Base-by-base conservation (phyloP, 2,888 invertebrate genomes). In the Caenorhabditis becei region DNA sequence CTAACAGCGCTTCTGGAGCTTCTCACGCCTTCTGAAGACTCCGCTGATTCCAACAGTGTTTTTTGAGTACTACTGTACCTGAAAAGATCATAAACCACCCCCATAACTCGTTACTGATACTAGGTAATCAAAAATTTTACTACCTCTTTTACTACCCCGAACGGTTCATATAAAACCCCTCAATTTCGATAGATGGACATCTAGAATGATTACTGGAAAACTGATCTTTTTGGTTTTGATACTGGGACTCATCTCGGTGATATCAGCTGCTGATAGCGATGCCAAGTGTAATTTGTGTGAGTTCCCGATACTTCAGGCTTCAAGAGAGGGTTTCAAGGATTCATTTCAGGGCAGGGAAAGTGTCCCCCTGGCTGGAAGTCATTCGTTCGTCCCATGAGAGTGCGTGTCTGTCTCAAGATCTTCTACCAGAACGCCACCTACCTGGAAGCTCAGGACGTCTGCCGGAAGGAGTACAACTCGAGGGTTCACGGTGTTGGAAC, bases 341-440 rank as follows among this genome's bases (percentile, higher is more conserved):
- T n/a, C n/a, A 35, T 49, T 47, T 44, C 14, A 72, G 72, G 74
- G 74, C 58, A 74, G 59, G 65, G 66, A 65, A 74, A 59, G 18
- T 74, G 74, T 44, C 74, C 74, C 20, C 74, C 74, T 7, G 74
- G 74, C 10, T 74, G 74, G 74, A 74, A 74, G 20, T 56, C 65
- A 20, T 74, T 74, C 51, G 24, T 58, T 14, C 58, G 74, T 5
- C 49, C 63, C 18, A 49, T 56, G 41, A 20, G 59, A 14, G 18
- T 35, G 10, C 56, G 51, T 37, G 28, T 74, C 35, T 74, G 74
- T 28, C 66, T 74, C 24, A 54, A 58, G 11, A 74, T 74, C 53
- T 49, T 74, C 65, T 26, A 41, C 23, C 65, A 66, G 35, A 74
- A 74, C 35, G 66, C 74, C 41, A 74, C 74, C n/a, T 74, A 74